Conservation (phyloP, 1,140 invertebrate species). For the Dreissena polymorpha region DNA sequence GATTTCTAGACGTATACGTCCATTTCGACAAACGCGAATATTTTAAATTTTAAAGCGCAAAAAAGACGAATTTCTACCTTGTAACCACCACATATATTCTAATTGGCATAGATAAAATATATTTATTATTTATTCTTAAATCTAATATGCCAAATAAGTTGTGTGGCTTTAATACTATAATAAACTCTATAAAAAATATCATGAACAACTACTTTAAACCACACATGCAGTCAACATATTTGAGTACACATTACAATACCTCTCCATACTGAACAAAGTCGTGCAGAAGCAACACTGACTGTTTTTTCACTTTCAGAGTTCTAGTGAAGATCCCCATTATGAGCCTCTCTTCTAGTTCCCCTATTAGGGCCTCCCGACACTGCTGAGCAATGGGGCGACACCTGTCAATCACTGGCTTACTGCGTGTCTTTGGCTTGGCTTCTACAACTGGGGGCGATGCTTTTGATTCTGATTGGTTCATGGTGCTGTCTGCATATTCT, state of each 20-base stretch:
- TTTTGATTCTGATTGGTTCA: neutral
- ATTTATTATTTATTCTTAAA: too few species aligned
- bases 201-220: too few species aligned
- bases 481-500: neutral
- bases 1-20: too few species aligned
- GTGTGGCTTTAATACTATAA: too few species aligned
- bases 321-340: constrained; percentile 60
- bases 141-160: too few species aligned
- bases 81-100: too few species aligned
- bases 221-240: too few species aligned
- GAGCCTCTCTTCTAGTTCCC: constrained; percentile 50
- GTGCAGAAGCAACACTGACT: constrained; percentile 58
- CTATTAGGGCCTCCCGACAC: constrained; percentile 58
- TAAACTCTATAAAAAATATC: too few species aligned
- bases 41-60: too few species aligned
- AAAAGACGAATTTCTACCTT: too few species aligned
- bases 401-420: constrained; percentile 56
- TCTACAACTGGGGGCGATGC: neutral
- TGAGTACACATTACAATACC: constrained; percentile 41
- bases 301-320: constrained; percentile 54
- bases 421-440: neutral
- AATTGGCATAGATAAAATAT: too few species aligned
- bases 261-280: constrained; percentile 65
- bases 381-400: constrained; percentile 63
- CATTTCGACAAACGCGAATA: too few species aligned